Evolutionary conservation across 2,888 invertebrate genomes (phyloP).

Genomic region (Itoplectis maculator): DNA sequence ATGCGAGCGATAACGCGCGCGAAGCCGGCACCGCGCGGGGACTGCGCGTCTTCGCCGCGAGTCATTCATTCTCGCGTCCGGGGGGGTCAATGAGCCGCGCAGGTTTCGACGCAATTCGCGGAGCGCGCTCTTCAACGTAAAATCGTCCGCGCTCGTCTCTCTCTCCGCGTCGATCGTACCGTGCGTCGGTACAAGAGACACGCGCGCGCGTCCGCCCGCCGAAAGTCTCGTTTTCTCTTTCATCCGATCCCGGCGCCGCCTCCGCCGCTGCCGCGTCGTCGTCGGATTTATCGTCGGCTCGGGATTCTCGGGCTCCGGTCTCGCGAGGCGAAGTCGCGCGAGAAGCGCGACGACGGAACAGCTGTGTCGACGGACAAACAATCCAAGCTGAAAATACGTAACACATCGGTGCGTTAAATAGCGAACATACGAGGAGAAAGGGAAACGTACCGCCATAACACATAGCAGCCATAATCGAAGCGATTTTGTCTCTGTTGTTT

Average conservation of each 20-base stretch:
- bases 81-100: conserved; percentile 64
- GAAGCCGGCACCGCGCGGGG: not conserved
- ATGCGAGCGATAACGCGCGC: conserved; percentile 14
- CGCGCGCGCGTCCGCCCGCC: not conserved
- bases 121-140: not conserved
- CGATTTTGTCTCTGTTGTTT: not conserved
- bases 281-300: not conserved
- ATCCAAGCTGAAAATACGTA: conserved; percentile 23
- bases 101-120: conserved; percentile 25
- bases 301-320: not conserved
- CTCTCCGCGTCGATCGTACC: conserved; percentile 11
- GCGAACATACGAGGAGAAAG: conserved; percentile 52
- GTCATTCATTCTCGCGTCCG: conserved; percentile 31
- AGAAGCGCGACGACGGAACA: not conserved
- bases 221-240: conserved; percentile 3
- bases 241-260: not conserved
- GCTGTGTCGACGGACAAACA: conserved; percentile 44
- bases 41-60: not conserved
- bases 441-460: conserved; percentile 81
- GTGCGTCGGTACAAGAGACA: conserved; percentile 36
- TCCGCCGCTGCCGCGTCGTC: not conserved
- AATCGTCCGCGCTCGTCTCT: not conserved
- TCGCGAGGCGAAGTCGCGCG: not conserved
- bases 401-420: conserved; percentile 22
- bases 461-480: conserved; percentile 80